Base-by-base conservation (phyloP, 2,113 vertebrate genomes). In the Zingel zingel region DNA sequence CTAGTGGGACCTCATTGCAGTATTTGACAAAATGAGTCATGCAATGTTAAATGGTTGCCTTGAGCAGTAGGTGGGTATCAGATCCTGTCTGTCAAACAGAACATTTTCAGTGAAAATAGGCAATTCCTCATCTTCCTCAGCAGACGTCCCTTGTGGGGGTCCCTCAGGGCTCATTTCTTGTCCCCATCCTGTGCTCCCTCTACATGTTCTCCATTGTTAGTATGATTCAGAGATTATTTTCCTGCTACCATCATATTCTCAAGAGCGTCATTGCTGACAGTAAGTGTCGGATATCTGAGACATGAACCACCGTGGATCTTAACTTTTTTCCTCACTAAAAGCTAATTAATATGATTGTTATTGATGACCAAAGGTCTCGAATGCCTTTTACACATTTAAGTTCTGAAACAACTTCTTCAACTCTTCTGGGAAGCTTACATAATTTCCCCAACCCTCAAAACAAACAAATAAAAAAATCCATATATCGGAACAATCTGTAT, bases 31-130 rank as follows among this genome's bases (percentile, higher is more conserved):
- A 25, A 50, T 39, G 67, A 63, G 58, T 74, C 62, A 51, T 61
- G 45, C n/a, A 18, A 18, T 53, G 61, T 66, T 66, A 81, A 81
- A 67, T 67, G 69, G 73, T 15, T 25, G 78, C 78, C 69, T 19
- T 50, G 16, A 80, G 51, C 59, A 57, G 25, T 2, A 25, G 61
- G 61, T 65, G 25, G 36, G 58, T 63, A 45, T 79, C 16, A 43
- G 47, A 21, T 70, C 16, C 27, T 27, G 47, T 79, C 67, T 33
- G 66, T 71, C 33, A 56, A 71, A 71, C 58, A 47, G n/a, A 79
- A 53, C 5, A 4, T 64, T 79, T 30, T 33, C 33, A n/a, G 50
- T 56, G 13, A 72, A 71, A 64, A 23, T 65, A 48, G 39, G 39
- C 59, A 23, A 23, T 73, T 50, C 50, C 15, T 81, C 79, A 27